Evolutionary conservation across 2,888 invertebrate species (phyloP).

Genomic region (Allygus modestus): DNA sequence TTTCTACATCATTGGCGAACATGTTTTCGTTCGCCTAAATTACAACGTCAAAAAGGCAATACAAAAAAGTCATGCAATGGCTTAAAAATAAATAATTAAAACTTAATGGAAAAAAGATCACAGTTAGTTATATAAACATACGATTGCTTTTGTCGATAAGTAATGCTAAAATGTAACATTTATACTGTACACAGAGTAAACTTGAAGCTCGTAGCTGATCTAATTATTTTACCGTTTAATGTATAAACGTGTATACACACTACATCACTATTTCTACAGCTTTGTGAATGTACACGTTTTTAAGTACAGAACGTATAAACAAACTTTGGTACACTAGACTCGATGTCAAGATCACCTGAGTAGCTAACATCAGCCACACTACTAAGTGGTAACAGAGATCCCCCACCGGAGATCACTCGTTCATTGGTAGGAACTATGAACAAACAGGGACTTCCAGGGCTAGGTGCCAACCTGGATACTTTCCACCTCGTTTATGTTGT

Average conservation of each 20-base stretch:
- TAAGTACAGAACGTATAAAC: background rate
- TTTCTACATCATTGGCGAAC: background rate
- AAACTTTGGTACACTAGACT: slow-evolving; percentile 61
- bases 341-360: background rate
- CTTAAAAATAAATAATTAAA: slow-evolving; percentile 12
- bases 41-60: slow-evolving; percentile 5
- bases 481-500: slow-evolving; percentile 77
- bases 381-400: slow-evolving; percentile 17
- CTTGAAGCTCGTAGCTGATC: slow-evolving; percentile 11
- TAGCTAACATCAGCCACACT: background rate
- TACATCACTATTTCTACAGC: slow-evolving; percentile 17
- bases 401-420: slow-evolving; percentile 36
- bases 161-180: slow-evolving; percentile 10
- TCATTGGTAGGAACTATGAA: slow-evolving; percentile 60
- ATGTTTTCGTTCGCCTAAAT: background rate
- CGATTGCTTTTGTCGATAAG: slow-evolving; percentile 24
- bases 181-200: slow-evolving; percentile 14
- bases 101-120: slow-evolving; percentile 33
- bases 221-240: background rate
- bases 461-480: slow-evolving; percentile 80
- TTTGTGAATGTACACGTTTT: background rate
- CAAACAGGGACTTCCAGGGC: slow-evolving; percentile 67
- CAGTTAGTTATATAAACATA: slow-evolving; percentile 41
- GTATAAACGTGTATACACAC: background rate
- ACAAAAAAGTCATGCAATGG: slow-evolving; percentile 4